A percentile compares a stretch with the other conserved stretches of the same genome.
These are phyloP conservation scores for Petrolisthes cinctipes DNA, from an alignment of 2,888 invertebrate species.

Conservation along the genomic window DNA sequence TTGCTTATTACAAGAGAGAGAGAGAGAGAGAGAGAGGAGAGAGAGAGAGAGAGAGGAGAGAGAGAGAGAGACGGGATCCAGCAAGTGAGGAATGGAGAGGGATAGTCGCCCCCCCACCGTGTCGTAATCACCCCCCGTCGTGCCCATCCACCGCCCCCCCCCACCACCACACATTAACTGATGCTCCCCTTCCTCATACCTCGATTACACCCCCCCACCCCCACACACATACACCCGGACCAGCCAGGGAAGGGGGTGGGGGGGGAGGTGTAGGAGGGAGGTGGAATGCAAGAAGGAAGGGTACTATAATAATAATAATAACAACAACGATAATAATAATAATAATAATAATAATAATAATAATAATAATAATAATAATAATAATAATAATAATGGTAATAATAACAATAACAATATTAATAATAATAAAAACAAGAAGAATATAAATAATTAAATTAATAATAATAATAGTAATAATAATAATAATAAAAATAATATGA, in stretches of 20 bases:
- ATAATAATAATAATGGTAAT: too few species aligned
- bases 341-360: too few species aligned
- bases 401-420: too few species aligned
- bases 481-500: too few species aligned
- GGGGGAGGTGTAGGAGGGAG: neutral
- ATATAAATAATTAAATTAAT: too few species aligned
- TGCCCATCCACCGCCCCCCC: slow-evolving; percentile 39
- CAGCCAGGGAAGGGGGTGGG: neutral
- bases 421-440: too few species aligned
- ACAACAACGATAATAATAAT: too few species aligned
- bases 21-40: neutral
- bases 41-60: neutral
- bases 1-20: neutral
- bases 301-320: too few species aligned
- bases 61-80: neutral
- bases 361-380: too few species aligned
- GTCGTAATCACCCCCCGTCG: slow-evolving; percentile 54
- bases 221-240: neutral
- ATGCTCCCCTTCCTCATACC: slow-evolving; percentile 18
- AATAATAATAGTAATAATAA: too few species aligned
- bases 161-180: slow-evolving; percentile 34
- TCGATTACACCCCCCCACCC: slow-evolving; percentile 19
- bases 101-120: slow-evolving; percentile 30
- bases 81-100: neutral
- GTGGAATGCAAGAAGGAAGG: neutral